Evolutionary conservation across 2,113 vertebrate species (phyloP).

Genomic region (Gavialis gangeticus): DNA sequence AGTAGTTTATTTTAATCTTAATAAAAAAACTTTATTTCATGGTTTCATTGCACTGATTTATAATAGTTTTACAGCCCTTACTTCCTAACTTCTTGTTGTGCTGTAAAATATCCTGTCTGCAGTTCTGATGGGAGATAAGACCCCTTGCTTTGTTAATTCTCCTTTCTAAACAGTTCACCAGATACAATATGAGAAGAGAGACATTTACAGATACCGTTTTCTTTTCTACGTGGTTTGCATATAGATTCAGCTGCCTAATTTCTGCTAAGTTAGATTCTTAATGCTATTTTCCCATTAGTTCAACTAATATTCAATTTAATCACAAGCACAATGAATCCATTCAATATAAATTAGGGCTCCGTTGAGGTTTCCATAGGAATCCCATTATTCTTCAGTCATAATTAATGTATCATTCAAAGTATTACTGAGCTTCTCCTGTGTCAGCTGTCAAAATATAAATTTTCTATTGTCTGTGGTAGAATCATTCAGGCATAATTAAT

Average conservation of each 20-base stretch:
- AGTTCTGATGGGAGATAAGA: constrained; percentile 9
- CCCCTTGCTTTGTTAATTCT: not conserved
- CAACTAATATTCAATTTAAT: constrained; percentile 28
- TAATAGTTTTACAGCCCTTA: not conserved
- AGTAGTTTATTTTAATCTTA: not conserved
- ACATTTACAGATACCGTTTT: not conserved
- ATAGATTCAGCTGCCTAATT: not conserved
- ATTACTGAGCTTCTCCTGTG: not conserved
- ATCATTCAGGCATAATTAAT: not conserved
- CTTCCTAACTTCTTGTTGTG: not conserved
- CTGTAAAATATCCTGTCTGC: not conserved
- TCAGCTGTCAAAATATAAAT: constrained; percentile 41
- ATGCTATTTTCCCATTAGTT: constrained; percentile 2
- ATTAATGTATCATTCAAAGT: not conserved
- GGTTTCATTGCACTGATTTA: not conserved
- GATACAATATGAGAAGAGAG: not conserved
- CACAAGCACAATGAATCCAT: not conserved
- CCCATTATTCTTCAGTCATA: constrained; percentile 1
- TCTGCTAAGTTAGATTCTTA: not conserved
- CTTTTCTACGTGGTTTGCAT: not conserved
- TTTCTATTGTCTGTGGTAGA: constrained; percentile 19
- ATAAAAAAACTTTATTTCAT: not conserved
- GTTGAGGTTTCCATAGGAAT: constrained; percentile 22
- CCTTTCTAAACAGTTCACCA: not conserved
- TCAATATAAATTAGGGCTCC: not conserved